Percentiles rank a stretch among this genome's conserved stretches.
Conservation (phyloP, 2,888 invertebrate species). For the Crossocerus cetratus region DNA sequence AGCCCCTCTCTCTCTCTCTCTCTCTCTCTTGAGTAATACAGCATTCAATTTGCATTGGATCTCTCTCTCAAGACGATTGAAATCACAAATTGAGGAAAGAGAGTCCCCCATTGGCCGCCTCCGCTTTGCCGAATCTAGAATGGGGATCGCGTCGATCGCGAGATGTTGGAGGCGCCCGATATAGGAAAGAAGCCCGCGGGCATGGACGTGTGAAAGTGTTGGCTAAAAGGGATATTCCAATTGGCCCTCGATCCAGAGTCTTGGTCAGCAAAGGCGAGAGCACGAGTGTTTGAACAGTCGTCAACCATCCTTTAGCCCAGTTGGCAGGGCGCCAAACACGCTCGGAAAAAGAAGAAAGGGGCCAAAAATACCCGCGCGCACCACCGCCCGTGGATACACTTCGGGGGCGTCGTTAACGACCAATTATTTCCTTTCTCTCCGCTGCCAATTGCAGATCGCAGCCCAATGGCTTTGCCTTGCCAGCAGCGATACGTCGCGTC, state of each 20-base stretch:
- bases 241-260: conserved; percentile 46
- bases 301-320: conserved; percentile 62
- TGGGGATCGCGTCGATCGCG: too few species aligned
- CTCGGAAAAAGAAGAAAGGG: conserved; percentile 49
- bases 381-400: conserved; percentile 46
- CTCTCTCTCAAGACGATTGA: not conserved
- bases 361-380: conserved; percentile 53
- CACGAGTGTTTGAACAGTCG: conserved; percentile 66
- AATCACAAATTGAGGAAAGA: too few species aligned
- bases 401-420: conserved; percentile 43
- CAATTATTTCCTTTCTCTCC: conserved; percentile 47
- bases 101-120: too few species aligned
- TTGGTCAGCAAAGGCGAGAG: conserved; percentile 62
- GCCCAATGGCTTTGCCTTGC: too few species aligned
- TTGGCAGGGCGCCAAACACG: conserved; percentile 60
- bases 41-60: not conserved
- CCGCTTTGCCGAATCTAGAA: too few species aligned
- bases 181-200: conserved; percentile 24
- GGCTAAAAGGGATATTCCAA: conserved; percentile 45
- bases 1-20: too few species aligned
- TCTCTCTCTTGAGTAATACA: too few species aligned
- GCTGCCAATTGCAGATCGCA: not conserved
- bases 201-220: conserved; percentile 20
- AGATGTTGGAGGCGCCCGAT: too few species aligned
- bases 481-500: too few species aligned